These are phyloP conservation scores for Cirrhinus mrigala DNA, from an alignment of 2,797 vertebrate species.

Conservation along the genomic window DNA sequence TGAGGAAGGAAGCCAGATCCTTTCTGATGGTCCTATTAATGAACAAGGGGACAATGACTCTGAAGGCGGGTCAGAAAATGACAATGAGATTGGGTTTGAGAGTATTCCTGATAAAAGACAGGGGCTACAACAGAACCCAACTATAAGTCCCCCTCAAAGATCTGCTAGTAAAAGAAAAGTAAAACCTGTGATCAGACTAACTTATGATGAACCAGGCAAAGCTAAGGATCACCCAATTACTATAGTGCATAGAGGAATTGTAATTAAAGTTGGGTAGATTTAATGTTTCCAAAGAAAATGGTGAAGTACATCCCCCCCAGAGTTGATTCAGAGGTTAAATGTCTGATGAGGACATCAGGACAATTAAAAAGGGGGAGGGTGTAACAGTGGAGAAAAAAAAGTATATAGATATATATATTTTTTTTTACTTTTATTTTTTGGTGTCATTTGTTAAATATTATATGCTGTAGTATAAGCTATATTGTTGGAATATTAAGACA, in stretches of 20 bases:
- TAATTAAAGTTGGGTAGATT: not conserved
- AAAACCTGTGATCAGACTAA: conserved; percentile 19
- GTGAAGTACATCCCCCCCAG: not conserved
- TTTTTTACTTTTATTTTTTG: no score
- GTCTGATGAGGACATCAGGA: conserved; percentile 34
- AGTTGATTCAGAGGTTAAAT: not conserved
- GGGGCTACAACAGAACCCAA: not conserved
- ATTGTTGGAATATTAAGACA: no score
- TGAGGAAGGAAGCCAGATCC: no score
- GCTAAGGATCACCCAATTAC: conserved; percentile 2
- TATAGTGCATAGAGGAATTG: conserved; percentile 15
- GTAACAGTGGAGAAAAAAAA: no score
- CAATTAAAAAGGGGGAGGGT: conserved; percentile 10
- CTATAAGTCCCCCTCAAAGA: not conserved
- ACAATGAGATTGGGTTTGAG: no score
- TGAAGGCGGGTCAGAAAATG: no score
- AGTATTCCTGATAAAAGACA: not conserved
- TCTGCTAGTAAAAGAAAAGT: not conserved
- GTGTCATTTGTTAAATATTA: no score
- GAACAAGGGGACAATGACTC: no score
- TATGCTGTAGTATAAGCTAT: no score
- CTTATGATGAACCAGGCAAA: conserved; percentile 2
- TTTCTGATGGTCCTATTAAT: no score
- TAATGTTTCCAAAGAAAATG: not conserved
- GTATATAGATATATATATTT: no score